These are phyloP conservation scores for Sebastolobus alascanus DNA, from an alignment of 2,797 vertebrate species.

Conservation along the genomic window DNA sequence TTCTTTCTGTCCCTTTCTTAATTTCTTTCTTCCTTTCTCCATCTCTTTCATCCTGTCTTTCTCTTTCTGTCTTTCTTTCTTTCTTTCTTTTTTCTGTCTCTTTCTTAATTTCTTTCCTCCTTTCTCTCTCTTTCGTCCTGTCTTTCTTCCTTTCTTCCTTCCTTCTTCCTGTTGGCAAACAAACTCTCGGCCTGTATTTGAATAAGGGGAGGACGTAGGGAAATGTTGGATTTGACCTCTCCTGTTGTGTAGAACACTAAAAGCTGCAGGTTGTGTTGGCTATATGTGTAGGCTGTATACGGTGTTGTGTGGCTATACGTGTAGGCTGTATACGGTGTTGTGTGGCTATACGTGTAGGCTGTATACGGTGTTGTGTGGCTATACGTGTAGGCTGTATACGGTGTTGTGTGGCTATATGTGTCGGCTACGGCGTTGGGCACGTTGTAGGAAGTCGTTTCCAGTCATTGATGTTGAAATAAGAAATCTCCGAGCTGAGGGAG, in stretches of 20 bases:
- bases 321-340: too few relatives aligned
- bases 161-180: not conserved
- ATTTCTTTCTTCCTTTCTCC: not conserved
- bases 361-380: too few relatives aligned
- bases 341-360: too few relatives aligned
- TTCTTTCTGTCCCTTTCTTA: not conserved
- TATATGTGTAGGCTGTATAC: not conserved
- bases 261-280: constrained; percentile 26
- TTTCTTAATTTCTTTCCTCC: not conserved
- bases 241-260: constrained; percentile 1
- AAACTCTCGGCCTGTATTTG: constrained; percentile 31
- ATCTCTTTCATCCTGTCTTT: too few relatives aligned
- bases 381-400: not conserved
- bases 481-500: constrained; percentile 17
- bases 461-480: constrained; percentile 38
- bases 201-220: constrained; percentile 40
- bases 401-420: not conserved
- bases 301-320: too few relatives aligned
- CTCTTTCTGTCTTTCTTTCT: not conserved
- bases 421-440: not conserved
- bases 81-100: not conserved
- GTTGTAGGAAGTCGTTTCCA: constrained; percentile 27
- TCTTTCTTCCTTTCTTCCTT: not conserved
- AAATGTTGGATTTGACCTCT: constrained; percentile 38
- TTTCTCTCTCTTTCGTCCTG: fast-evolving